phyloP scores from a whole-genome alignment of 1,140 invertebrate genomes.

The Adelges cooleyi region DNA sequence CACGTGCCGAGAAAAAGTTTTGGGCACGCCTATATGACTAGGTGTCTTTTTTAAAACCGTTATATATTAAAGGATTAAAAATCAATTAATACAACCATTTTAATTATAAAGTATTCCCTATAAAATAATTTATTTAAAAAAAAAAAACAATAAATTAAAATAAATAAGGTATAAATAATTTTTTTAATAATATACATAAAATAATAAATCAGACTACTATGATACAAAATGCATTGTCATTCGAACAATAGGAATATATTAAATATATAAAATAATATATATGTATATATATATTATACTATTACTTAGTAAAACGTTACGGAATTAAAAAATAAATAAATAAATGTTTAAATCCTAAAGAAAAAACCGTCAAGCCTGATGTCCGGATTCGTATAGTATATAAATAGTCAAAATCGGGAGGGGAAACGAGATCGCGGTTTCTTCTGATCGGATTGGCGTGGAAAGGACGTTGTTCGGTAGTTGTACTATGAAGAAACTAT shows the following conservation, averaged over 20 bases:
- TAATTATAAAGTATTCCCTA: slow-evolving; percentile 17
- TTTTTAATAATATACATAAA: slow-evolving; percentile 23
- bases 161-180: slow-evolving; percentile 24
- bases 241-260: slow-evolving; percentile 26
- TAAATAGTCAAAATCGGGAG: too few relatives aligned
- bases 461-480: too few relatives aligned
- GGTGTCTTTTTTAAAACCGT: neutral
- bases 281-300: neutral
- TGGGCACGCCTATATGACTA: too few relatives aligned
- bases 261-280: slow-evolving; percentile 14
- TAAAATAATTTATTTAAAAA: slow-evolving; percentile 29
- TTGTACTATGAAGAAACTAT: too few relatives aligned
- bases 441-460: too few relatives aligned
- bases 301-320: too few relatives aligned
- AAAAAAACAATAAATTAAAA: slow-evolving; percentile 20
- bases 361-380: too few relatives aligned
- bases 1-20: too few relatives aligned
- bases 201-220: slow-evolving; percentile 25
- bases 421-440: too few relatives aligned
- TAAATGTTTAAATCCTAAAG: too few relatives aligned
- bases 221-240: slow-evolving; percentile 25
- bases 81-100: neutral
- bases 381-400: too few relatives aligned
- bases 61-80: neutral
- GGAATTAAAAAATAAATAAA: too few relatives aligned